Evolutionary conservation across 2,797 vertebrate genomes (phyloP).

Genomic region (Cuniculus paca): DNA sequence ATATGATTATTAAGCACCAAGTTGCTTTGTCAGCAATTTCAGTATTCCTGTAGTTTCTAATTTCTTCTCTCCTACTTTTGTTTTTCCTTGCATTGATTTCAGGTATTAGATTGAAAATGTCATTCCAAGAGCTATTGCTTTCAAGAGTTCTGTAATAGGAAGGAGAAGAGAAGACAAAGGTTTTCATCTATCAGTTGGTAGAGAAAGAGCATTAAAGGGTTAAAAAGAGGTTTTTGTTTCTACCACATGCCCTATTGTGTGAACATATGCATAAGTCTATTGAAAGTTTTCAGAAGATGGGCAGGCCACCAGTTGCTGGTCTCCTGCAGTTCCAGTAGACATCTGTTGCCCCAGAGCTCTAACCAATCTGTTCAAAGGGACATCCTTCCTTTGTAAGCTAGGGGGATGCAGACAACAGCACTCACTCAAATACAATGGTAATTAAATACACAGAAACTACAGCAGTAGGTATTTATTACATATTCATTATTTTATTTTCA

Average conservation of each 20-base stretch:
- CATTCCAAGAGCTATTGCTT: slow-evolving; percentile 76
- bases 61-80: slow-evolving; percentile 67
- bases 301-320: slow-evolving; percentile 95
- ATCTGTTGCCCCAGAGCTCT: slow-evolving; percentile 95
- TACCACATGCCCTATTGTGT: slow-evolving; percentile 94
- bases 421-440: slow-evolving; percentile 89
- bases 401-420: slow-evolving; percentile 89
- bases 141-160: slow-evolving; percentile 79
- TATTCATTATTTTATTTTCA: slow-evolving; percentile 91
- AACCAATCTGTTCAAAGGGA: slow-evolving; percentile 91
- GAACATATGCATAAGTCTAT: slow-evolving; percentile 92
- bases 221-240: slow-evolving; percentile 91
- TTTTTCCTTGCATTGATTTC: slow-evolving; percentile 75
- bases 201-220: slow-evolving; percentile 87
- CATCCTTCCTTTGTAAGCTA: slow-evolving; percentile 90
- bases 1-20: slow-evolving; percentile 55
- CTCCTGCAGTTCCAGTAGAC: slow-evolving; percentile 96
- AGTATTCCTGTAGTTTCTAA: not conserved
- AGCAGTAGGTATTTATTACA: slow-evolving; percentile 90
- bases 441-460: slow-evolving; percentile 90
- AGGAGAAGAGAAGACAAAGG: slow-evolving; percentile 79
- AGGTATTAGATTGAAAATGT: slow-evolving; percentile 78
- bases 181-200: slow-evolving; percentile 84
- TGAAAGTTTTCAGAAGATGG: slow-evolving; percentile 92
- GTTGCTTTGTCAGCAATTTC: slow-evolving; percentile 23